Evolutionary conservation across 1,140 invertebrate species (phyloP).

Genomic region (Grapholita molesta): DNA sequence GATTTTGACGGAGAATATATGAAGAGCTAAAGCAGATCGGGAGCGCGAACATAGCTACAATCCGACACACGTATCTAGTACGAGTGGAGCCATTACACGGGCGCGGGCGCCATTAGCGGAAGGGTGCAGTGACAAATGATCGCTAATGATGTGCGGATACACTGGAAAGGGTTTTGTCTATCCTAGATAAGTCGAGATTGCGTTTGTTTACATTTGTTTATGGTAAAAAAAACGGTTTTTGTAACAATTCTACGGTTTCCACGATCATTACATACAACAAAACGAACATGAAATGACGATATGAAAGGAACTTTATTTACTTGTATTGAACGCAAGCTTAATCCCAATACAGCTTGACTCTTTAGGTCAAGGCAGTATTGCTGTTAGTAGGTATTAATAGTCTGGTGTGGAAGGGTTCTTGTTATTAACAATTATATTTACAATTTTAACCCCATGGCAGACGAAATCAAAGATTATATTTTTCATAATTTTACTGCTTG

Average conservation of each 20-base stretch:
- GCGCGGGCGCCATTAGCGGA: conserved; percentile 9
- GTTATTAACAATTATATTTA: too few species aligned
- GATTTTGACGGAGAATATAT: not conserved
- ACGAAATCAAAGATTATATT: too few species aligned
- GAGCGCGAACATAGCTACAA: conserved; percentile 2
- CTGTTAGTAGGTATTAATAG: too few species aligned
- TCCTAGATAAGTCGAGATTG: conserved; percentile 4
- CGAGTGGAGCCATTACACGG: conserved; percentile 1
- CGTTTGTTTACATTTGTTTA: conserved; percentile 9
- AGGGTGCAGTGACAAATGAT: conserved; percentile 16
- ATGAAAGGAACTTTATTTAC: too few species aligned
- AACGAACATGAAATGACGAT: too few species aligned
- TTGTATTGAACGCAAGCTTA: too few species aligned
- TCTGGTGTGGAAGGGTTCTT: too few species aligned
- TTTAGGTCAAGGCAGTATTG: too few species aligned
- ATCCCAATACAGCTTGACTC: too few species aligned
- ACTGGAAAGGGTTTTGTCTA: conserved; percentile 9
- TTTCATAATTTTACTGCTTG: too few species aligned
- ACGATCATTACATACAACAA: too few species aligned
- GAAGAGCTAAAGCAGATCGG: not conserved
- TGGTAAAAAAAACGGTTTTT: not conserved
- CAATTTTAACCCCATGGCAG: too few species aligned
- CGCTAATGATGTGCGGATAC: conserved; percentile 17
- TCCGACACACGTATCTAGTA: conserved; percentile 5
- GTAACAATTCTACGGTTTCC: not conserved